Percentiles rank a stretch among this genome's conserved stretches.
Conservation (phyloP, 2,888 invertebrate species). For the Andrena minutula region DNA sequence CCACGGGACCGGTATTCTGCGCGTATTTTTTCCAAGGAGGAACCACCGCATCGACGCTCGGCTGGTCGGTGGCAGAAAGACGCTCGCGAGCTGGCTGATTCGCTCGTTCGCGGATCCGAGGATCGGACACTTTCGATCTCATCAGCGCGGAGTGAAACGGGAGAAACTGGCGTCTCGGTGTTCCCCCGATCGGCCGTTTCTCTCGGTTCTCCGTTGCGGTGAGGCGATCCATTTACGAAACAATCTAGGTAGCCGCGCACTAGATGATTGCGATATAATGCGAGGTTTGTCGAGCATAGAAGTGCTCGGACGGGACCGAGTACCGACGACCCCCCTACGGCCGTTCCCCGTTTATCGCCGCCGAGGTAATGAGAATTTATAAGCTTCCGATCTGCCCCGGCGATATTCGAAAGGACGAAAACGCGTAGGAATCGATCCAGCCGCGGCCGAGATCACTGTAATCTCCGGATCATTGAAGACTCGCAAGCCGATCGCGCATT, state of each 20-base stretch:
- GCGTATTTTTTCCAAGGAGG: slow-evolving; percentile 39
- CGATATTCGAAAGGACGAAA: slow-evolving; percentile 27
- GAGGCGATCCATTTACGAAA: slow-evolving; percentile 60
- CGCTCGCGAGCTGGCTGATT: not conserved
- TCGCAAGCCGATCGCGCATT: slow-evolving; percentile 33
- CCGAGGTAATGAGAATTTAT: slow-evolving; percentile 58
- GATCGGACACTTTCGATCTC: slow-evolving; percentile 24
- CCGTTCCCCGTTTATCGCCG: slow-evolving; percentile 27
- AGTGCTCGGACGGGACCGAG: slow-evolving; percentile 12
- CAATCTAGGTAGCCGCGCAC: slow-evolving; percentile 53
- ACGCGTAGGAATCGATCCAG: slow-evolving; percentile 28
- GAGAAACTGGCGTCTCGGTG: not conserved
- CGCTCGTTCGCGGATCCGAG: not conserved
- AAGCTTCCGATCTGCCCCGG: slow-evolving; percentile 27
- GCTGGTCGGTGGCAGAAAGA: not conserved
- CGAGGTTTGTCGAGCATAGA: slow-evolving; percentile 45
- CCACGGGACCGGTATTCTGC: slow-evolving; percentile 34
- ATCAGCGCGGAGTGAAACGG: not conserved
- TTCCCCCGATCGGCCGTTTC: slow-evolving; percentile 4
- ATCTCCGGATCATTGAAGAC: slow-evolving; percentile 56
- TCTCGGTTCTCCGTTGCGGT: slow-evolving; percentile 19
- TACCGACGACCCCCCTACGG: slow-evolving; percentile 5
- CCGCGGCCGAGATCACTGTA: slow-evolving; percentile 32
- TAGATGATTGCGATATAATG: slow-evolving; percentile 58
- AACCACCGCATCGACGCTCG: slow-evolving; percentile 22